Evolutionary conservation across 2,113 vertebrate genomes (phyloP).

Genomic region (Elephas maximus): DNA sequence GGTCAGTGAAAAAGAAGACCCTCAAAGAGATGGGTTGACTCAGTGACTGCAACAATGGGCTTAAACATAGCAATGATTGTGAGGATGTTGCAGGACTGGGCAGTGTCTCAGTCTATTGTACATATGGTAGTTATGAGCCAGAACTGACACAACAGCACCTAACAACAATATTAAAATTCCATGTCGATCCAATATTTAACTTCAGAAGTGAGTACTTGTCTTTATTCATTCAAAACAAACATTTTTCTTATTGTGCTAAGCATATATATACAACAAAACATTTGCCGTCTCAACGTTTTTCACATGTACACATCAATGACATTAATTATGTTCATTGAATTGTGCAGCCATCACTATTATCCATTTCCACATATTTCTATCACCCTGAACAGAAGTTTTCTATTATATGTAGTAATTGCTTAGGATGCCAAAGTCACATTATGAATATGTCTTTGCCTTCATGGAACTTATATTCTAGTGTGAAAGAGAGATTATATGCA

Average conservation of each 20-base stretch:
- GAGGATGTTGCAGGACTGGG: too few relatives aligned
- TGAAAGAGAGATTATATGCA: background rate
- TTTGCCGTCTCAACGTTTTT: background rate
- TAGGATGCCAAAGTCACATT: background rate
- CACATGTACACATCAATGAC: too few relatives aligned
- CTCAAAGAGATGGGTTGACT: too few relatives aligned
- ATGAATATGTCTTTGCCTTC: background rate
- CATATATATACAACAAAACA: background rate
- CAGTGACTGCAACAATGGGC: too few relatives aligned
- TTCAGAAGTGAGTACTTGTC: background rate
- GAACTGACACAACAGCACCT: too few relatives aligned
- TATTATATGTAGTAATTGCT: background rate
- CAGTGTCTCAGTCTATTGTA: too few relatives aligned
- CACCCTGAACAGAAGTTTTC: background rate
- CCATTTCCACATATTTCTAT: background rate
- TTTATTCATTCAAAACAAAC: background rate
- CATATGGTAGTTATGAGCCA: too few relatives aligned
- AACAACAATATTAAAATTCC: background rate
- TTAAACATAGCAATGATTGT: too few relatives aligned
- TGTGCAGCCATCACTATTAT: background rate
- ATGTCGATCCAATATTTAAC: background rate
- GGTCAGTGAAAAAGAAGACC: too few relatives aligned
- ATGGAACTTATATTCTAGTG: background rate
- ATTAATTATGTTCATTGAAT: background rate
- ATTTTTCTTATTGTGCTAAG: background rate